Evolutionary conservation across 2,888 invertebrate species (phyloP), one percentile per base, ranked within the genome.

Genomic region (Orthonychiurus folsomi): DNA sequence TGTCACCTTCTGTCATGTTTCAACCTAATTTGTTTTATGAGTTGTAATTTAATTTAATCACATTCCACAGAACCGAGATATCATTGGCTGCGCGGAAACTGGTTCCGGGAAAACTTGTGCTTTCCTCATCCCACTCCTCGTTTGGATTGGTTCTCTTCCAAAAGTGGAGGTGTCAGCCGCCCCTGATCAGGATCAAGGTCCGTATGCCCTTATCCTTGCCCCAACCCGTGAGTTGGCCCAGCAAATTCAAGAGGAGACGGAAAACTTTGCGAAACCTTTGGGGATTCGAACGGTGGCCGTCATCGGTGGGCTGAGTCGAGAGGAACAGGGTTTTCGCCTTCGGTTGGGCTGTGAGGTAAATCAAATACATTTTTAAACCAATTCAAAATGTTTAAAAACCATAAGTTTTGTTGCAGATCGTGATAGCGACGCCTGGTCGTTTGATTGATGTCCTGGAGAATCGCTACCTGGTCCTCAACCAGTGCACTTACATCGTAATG

Each of bases 151-250:
- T 74, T 92, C 93, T 27, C 80, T 99, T 56, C 99, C 99, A 0
- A 99, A 99, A 80, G 91, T 88, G 74, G 96, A 93, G 56, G 61
- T 62, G 9, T 56, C 63, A 18, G 63, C 61, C 15, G 56, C 63
- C 15, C 60, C 60, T 21, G 71, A 71, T 50, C 67, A 67, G 63
- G 71, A 71, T 62, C 78, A 82, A 80, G 99, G 99, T 3, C 99
- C 99, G 0, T 99, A 99, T 78, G 97, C 99, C 25, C 92, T 99
- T 60, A 99, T 99, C 75, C 81, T 99, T 78, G 99, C 99, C 0
- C 99, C 99, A 1, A 99, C 99, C n/a, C 88, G 99, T 79, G 97
- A 99, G 77, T 84, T 99, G 80, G 97, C 97, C 0, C 96, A 97
- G 76, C 97, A 99, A 79, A 99, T 99, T 74, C 97, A 99, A 79